phyloP scores from a whole-genome alignment of 2,888 invertebrate species.

The Papilio protenor region DNA sequence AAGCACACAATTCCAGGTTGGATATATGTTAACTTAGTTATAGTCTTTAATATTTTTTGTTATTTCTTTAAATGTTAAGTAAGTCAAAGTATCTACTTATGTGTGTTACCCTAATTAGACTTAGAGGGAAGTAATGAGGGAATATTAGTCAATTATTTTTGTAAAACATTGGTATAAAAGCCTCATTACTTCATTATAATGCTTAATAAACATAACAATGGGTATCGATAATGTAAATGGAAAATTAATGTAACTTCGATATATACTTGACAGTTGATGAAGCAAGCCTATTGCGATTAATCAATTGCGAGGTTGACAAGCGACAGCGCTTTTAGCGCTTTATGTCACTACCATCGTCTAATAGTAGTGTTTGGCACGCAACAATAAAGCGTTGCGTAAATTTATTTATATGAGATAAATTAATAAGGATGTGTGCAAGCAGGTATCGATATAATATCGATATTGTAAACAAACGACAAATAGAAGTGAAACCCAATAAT shows the following conservation, averaged over 20 bases:
- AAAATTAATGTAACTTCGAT: constrained; percentile 24
- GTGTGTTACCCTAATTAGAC: neutral
- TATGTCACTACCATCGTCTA: constrained; percentile 36
- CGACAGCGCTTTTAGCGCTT: constrained; percentile 50
- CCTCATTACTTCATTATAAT: neutral
- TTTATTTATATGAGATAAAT: constrained; percentile 58
- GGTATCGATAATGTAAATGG: constrained; percentile 29
- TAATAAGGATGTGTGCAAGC: constrained; percentile 15
- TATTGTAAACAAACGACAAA: constrained; percentile 19
- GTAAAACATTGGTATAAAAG: constrained; percentile 2
- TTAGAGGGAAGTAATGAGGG: neutral
- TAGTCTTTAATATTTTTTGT: neutral
- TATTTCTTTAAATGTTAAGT: neutral
- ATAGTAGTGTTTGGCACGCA: constrained; percentile 50
- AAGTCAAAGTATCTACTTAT: neutral
- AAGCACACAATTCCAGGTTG: neutral
- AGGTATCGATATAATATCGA: constrained; percentile 51
- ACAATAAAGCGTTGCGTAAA: constrained; percentile 66
- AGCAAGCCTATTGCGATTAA: constrained; percentile 43
- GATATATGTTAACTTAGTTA: neutral
- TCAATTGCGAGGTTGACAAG: constrained; percentile 25
- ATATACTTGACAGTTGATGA: constrained; percentile 45
- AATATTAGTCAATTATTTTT: constrained; percentile 12
- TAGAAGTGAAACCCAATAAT: neutral
- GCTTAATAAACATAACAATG: constrained; percentile 4